A percentile compares a stretch with the other conserved stretches of the same genome.
These are phyloP conservation scores for Trichosurus vulpecula DNA, from an alignment of 2,797 vertebrate species.

Conservation along the genomic window DNA sequence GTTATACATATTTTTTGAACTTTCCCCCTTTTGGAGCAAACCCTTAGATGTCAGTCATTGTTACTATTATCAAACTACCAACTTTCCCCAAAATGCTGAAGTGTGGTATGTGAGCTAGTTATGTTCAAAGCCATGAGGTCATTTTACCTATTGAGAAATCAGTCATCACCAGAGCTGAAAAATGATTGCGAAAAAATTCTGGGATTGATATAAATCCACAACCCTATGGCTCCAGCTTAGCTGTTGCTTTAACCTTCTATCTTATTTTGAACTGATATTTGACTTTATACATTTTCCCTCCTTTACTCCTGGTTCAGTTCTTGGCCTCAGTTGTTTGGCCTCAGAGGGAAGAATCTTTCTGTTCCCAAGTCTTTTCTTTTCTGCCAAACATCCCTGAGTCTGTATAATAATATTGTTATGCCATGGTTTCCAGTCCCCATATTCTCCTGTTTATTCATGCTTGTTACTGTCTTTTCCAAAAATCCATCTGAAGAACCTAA, in stretches of 20 bases:
- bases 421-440: neutral
- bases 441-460: neutral
- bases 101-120: neutral
- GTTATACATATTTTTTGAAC: neutral
- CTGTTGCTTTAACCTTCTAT: neutral
- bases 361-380: neutral
- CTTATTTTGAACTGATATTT: neutral
- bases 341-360: neutral
- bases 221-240: neutral
- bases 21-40: neutral
- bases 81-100: neutral
- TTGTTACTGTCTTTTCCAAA: neutral
- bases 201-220: neutral
- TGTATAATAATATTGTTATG: neutral
- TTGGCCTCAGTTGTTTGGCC: neutral
- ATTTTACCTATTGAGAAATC: neutral
- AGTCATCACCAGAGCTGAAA: neutral
- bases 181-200: neutral
- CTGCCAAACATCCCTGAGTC: neutral
- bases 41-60: neutral
- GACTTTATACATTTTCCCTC: neutral
- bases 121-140: neutral
- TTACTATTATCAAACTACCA: neutral
- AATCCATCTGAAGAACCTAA: neutral
- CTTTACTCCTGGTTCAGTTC: neutral